Evolutionary conservation across 1,140 invertebrate genomes (phyloP), one percentile per base, ranked within the genome.

Genomic region (Stegodyphus mimosarum): DNA sequence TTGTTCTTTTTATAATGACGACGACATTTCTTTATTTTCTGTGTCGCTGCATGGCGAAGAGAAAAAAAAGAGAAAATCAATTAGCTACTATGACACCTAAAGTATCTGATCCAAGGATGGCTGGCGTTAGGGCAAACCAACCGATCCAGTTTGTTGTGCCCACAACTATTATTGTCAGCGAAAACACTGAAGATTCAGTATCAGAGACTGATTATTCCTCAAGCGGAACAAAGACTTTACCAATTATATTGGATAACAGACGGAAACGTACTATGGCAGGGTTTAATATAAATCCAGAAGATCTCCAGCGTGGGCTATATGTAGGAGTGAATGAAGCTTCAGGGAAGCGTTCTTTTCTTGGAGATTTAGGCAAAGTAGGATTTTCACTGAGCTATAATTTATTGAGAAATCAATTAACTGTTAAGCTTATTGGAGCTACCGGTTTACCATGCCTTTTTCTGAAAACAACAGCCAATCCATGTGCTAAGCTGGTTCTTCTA

Each of bases 101-200:
- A 53, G 49, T 66, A 15, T 49, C n/a, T 4, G 64, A 79, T 60
- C 85, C 75, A 0, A n/a, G 80, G 10, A 75, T 83, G 64, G 69
- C 67, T 1, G 87, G 87, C 49, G 79, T 88, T 7, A 86, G 75
- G 49, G 83, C 87, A 7, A 67, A 76, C 17, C 86, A 88, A 11
- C 76, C 87, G 5, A 88, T 88, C 13, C 67, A 87, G 18, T 88
- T 88, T 51, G 86, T 88, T 6, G 87, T 88, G 17, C 87, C 87
- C 10, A 88, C 77, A 3, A 87, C 86, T 7, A 80, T 87, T 6
- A 63, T 80, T 7, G 6, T 84, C n/a, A 78, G 60, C 6, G 84
- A 86, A 49, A 87, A 84, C 15, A 84, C 86, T 0, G 86, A 87
- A 63, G 84, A 80, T 6, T 86, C 84, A 11, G 73, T 81, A 13